Evolutionary conservation across 2,888 invertebrate genomes (phyloP).

Genomic region (Crematogaster levior): DNA sequence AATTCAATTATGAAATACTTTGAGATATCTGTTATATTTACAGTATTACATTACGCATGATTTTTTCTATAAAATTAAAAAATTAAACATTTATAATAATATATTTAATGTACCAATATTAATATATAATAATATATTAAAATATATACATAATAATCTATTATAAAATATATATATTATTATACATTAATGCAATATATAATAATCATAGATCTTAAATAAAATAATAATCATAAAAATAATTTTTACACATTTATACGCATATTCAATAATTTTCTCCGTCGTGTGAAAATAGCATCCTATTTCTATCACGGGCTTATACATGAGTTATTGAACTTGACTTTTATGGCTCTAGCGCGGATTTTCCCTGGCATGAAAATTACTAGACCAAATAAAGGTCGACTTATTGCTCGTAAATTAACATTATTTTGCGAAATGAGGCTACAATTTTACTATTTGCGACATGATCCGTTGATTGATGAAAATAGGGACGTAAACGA

Average conservation of each 20-base stretch:
- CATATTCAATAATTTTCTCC: background rate
- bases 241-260: background rate
- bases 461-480: constrained; percentile 8
- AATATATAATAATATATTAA: too few species aligned
- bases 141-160: too few species aligned
- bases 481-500: constrained; percentile 11
- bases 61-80: background rate
- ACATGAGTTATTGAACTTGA: constrained; percentile 1
- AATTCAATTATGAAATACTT: constrained; percentile 5
- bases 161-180: too few species aligned
- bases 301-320: background rate
- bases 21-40: background rate
- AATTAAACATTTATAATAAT: background rate
- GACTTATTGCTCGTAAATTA: constrained; percentile 12
- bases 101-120: too few species aligned
- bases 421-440: background rate
- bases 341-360: background rate
- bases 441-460: background rate
- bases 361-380: background rate
- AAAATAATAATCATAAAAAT: background rate
- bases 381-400: background rate
- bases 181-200: too few species aligned
- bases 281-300: background rate
- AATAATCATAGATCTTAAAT: background rate
- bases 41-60: background rate